Base-by-base conservation (phyloP, 2,113 vertebrate genomes). In the Cyprinodon tularosa region DNA sequence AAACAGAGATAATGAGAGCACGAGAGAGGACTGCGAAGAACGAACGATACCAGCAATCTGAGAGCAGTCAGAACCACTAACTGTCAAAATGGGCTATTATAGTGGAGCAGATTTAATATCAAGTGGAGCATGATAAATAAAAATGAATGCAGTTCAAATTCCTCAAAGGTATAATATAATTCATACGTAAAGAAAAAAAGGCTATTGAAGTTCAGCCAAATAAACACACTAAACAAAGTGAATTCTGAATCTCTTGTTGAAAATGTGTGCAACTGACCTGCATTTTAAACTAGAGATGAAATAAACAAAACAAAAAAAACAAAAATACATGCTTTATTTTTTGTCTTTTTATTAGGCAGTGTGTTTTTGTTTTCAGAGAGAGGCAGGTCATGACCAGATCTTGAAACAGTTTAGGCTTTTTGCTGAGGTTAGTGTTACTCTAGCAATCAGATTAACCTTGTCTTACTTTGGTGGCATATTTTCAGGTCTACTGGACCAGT, bases 401-500 rank as follows among this genome's bases (percentile, higher is more conserved):
- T 45, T 45, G 12, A 45, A 57, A 2, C 8, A 20, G 50, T n/a
- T 29, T 29, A 29, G 2, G 29, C 29, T 29, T 29, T 57, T 20
- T 6, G 17, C 50, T 9, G 17, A 57, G 50, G 17, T 57, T 10
- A 20, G 15, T n/a, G 50, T 53, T 10, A n/a, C 50, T 53, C 20
- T 53, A 53, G 20, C 50, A 57, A n/a, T n/a, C 8, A 69, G 13
- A 12, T 29, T 29, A 50, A 67, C 63, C 11, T 22, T 5, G 4
- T 66, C 90, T 93, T 91, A 95, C 94, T 94, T 94, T 63, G 92
- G 94, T 20, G 94, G 93, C 67, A 94, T 88, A 22, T 94, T 94
- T 88, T 94, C 94, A 39, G 94, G 94, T 77, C 94, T 90, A 78
- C 94, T 95, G 88, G 94, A 94, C 94, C 94, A 94, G 36, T 94